Evolutionary conservation across 2,888 invertebrate genomes (phyloP).

Genomic region (Tipula lateralis): DNA sequence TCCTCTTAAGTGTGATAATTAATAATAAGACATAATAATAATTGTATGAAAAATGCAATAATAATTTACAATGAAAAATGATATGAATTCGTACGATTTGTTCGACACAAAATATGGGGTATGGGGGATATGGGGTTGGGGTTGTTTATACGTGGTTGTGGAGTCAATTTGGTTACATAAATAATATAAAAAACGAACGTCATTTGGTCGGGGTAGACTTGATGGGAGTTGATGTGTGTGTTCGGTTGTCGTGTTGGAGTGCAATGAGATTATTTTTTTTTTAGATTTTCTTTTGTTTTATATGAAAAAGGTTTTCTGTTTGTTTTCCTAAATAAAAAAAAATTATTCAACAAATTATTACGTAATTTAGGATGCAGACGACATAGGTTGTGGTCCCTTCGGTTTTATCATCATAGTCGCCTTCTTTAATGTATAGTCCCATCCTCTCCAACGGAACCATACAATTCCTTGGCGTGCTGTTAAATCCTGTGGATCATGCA

Average conservation of each 20-base stretch:
- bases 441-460: constrained; percentile 93
- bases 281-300: neutral
- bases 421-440: constrained; percentile 87
- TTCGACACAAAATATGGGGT: neutral
- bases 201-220: neutral
- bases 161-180: neutral
- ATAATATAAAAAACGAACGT: neutral
- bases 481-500: constrained; percentile 84
- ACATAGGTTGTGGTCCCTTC: constrained; percentile 42
- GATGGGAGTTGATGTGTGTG: neutral
- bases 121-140: neutral
- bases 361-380: constrained; percentile 27
- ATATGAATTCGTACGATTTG: neutral
- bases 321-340: neutral
- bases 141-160: neutral
- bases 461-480: constrained; percentile 89
- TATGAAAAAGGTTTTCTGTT: neutral
- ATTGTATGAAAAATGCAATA: constrained; percentile 5
- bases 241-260: neutral
- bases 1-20: neutral
- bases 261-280: neutral
- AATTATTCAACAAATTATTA: neutral
- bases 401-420: constrained; percentile 92
- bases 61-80: constrained; percentile 24
- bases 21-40: constrained; percentile 14